Evolutionary conservation across 2,888 invertebrate species (phyloP).

Genomic region (Lepidonotus clava): DNA sequence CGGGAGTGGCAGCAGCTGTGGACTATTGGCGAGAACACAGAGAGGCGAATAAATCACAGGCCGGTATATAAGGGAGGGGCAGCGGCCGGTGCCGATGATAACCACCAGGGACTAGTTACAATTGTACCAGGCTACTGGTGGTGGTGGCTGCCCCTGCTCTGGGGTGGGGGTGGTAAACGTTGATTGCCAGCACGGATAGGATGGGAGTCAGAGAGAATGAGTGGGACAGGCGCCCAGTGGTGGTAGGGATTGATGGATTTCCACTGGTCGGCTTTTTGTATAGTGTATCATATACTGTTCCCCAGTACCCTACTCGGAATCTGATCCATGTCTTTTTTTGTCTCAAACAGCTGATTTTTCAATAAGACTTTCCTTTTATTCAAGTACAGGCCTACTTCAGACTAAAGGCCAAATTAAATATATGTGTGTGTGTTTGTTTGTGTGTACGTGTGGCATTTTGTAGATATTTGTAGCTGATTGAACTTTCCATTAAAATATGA

Average conservation of each 20-base stretch:
- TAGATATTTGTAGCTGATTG: no score
- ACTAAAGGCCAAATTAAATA: no score
- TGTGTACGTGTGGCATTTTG: background rate
- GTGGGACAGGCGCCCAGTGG: background rate
- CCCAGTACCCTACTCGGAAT: no score
- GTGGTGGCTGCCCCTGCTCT: background rate
- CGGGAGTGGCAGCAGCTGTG: background rate
- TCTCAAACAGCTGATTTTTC: no score
- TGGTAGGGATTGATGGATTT: background rate
- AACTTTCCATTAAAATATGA: no score
- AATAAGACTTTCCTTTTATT: no score
- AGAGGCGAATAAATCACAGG: conserved; percentile 5
- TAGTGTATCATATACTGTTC: background rate
- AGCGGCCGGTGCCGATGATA: conserved; percentile 9
- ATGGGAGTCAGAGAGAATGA: background rate
- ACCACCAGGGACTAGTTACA: conserved; percentile 1
- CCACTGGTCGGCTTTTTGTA: background rate
- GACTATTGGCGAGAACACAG: conserved; percentile 26
- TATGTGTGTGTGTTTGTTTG: no score
- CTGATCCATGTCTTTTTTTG: no score
- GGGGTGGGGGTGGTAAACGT: background rate
- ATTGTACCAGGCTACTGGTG: no score
- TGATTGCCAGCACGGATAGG: background rate
- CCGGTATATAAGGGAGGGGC: conserved; percentile 11
- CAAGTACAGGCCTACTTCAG: no score